Conservation (phyloP, 2,113 vertebrate species). For the Vidua macroura region DNA sequence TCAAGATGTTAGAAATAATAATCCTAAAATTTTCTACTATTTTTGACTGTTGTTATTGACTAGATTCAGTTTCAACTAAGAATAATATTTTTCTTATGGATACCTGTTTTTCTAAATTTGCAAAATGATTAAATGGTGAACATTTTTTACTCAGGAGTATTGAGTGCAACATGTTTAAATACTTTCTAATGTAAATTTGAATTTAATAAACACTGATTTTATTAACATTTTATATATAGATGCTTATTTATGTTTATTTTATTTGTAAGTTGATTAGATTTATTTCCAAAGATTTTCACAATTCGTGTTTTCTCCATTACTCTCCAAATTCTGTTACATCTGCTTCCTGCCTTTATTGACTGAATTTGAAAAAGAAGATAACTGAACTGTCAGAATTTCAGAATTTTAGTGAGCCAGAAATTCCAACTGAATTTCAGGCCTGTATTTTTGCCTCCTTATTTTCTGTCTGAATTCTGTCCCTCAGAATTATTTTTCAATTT, state of each 20-base stretch:
- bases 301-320: not conserved
- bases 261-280: not conserved
- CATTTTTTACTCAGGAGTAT: not conserved
- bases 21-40: not conserved
- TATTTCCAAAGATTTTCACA: not conserved
- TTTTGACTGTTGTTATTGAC: not conserved
- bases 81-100: not conserved
- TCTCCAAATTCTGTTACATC: not conserved
- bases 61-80: not conserved
- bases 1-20: not conserved
- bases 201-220: not conserved
- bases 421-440: not conserved
- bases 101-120: not conserved
- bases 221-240: not conserved
- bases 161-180: not conserved
- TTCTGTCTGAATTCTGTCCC: not conserved
- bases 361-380: not conserved
- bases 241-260: not conserved
- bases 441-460: not conserved
- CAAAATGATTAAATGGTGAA: not conserved
- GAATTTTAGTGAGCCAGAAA: not conserved
- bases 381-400: not conserved
- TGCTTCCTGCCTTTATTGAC: not conserved
- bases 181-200: not conserved
- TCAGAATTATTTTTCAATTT: not conserved